Evolutionary conservation across 2,888 invertebrate species (phyloP).

Genomic region (Chloroclystis v-ata): DNA sequence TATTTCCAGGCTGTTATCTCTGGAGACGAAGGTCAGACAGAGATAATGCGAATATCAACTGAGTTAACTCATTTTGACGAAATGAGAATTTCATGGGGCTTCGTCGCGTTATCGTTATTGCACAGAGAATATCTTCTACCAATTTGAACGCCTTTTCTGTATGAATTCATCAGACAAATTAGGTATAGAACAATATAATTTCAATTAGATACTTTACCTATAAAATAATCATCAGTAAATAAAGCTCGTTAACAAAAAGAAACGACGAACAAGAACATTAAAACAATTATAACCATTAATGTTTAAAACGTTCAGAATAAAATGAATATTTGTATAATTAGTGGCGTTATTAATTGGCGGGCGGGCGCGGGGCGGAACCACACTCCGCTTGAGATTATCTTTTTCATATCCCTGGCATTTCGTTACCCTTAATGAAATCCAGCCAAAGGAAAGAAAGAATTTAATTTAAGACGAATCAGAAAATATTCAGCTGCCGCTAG

Average conservation of each 20-base stretch:
- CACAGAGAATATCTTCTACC: constrained; percentile 2
- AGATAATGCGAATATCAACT: constrained; percentile 32
- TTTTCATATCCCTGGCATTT: constrained; percentile 69
- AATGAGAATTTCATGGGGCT: constrained; percentile 28
- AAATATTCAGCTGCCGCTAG: constrained; percentile 75
- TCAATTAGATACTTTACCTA: too few species aligned
- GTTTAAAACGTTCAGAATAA: neutral
- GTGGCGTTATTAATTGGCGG: constrained; percentile 13
- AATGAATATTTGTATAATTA: constrained; percentile 7
- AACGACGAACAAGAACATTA: neutral
- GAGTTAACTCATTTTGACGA: constrained; percentile 30
- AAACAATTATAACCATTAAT: neutral
- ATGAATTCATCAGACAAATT: too few species aligned
- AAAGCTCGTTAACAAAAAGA: too few species aligned
- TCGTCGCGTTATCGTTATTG: constrained; percentile 20
- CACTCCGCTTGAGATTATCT: constrained; percentile 56
- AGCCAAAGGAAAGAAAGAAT: constrained; percentile 76
- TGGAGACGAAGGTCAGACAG: constrained; percentile 25
- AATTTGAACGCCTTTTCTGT: neutral
- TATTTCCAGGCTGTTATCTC: constrained; percentile 26
- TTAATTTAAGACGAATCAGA: constrained; percentile 77
- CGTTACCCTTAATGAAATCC: constrained; percentile 75
- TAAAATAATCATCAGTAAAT: too few species aligned
- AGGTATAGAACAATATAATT: too few species aligned
- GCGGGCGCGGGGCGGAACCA: constrained; percentile 12